Percentiles rank a stretch among this genome's conserved stretches.
phyloP scores from a whole-genome alignment of 2,888 invertebrate genomes.

The Coenonympha arcania region DNA sequence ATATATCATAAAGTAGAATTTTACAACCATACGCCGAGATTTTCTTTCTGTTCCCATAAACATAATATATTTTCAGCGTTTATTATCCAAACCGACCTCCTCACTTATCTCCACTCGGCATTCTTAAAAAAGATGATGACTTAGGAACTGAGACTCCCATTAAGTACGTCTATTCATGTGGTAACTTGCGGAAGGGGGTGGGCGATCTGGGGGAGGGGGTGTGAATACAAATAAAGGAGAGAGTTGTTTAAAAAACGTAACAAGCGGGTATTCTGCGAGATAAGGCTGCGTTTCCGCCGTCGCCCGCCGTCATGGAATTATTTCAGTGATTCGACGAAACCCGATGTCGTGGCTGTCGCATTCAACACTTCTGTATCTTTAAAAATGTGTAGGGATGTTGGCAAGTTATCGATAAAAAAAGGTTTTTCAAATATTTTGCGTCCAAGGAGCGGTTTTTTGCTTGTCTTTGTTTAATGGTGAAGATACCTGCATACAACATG shows the following conservation, averaged over 20 bases:
- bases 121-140: slow-evolving; percentile 72
- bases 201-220: slow-evolving; percentile 38
- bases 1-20: background rate
- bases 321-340: slow-evolving; percentile 70
- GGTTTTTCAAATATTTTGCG: too few relatives aligned
- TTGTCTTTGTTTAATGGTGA: too few relatives aligned
- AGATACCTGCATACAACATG: too few relatives aligned
- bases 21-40: background rate
- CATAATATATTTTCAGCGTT: slow-evolving; percentile 64
- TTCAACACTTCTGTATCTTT: slow-evolving; percentile 70
- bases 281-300: slow-evolving; percentile 72
- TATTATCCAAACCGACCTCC: slow-evolving; percentile 65
- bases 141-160: slow-evolving; percentile 73
- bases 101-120: slow-evolving; percentile 61
- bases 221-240: slow-evolving; percentile 71
- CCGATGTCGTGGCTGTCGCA: slow-evolving; percentile 66
- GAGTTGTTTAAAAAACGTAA: slow-evolving; percentile 73
- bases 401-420: background rate
- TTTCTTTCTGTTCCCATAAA: slow-evolving; percentile 31
- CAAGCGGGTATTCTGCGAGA: slow-evolving; percentile 71
- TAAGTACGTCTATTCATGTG: slow-evolving; percentile 72
- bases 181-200: slow-evolving; percentile 50
- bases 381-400: slow-evolving; percentile 62
- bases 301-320: slow-evolving; percentile 61
- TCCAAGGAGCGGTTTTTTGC: too few relatives aligned